Conservation (phyloP, 2,113 vertebrate genomes). For the Salvelinus namaycush region DNA sequence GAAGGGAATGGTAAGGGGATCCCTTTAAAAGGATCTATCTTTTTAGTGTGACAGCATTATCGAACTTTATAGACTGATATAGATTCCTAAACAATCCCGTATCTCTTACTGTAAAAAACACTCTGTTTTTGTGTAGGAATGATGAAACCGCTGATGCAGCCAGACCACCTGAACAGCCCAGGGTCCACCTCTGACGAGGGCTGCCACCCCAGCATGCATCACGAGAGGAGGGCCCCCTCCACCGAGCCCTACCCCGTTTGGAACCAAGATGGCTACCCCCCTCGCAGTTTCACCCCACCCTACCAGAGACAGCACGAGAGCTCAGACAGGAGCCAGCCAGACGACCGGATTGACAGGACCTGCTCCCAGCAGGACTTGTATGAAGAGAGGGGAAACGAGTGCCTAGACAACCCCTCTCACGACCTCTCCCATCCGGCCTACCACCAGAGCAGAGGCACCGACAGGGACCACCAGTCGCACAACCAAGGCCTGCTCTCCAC, state of each 20-base stretch:
- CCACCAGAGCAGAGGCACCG: slow-evolving; percentile 77
- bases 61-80: too few species aligned
- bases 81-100: too few species aligned
- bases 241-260: slow-evolving; percentile 84
- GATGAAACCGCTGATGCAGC: slow-evolving; percentile 89
- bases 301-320: slow-evolving; percentile 84
- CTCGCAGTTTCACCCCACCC: slow-evolving; percentile 85
- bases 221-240: slow-evolving; percentile 81
- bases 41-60: too few species aligned
- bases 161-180: slow-evolving; percentile 82
- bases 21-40: too few species aligned
- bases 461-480: slow-evolving; percentile 61
- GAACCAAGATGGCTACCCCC: slow-evolving; percentile 87
- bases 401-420: slow-evolving; percentile 61
- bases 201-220: slow-evolving; percentile 78
- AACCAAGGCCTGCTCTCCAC: slow-evolving; percentile 71
- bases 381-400: slow-evolving; percentile 83
- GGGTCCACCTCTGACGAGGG: slow-evolving; percentile 84
- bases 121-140: slow-evolving; percentile 73
- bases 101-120: too few species aligned
- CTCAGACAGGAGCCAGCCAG: slow-evolving; percentile 71
- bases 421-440: slow-evolving; percentile 62
- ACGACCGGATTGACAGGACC: slow-evolving; percentile 79
- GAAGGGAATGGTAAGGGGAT: too few species aligned
- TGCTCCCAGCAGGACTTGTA: slow-evolving; percentile 83